A percentile compares a stretch with the other conserved stretches of the same genome.
Evolutionary conservation across 2,113 vertebrate genomes (phyloP).

Genomic region (Xiphophorus maculatus): DNA sequence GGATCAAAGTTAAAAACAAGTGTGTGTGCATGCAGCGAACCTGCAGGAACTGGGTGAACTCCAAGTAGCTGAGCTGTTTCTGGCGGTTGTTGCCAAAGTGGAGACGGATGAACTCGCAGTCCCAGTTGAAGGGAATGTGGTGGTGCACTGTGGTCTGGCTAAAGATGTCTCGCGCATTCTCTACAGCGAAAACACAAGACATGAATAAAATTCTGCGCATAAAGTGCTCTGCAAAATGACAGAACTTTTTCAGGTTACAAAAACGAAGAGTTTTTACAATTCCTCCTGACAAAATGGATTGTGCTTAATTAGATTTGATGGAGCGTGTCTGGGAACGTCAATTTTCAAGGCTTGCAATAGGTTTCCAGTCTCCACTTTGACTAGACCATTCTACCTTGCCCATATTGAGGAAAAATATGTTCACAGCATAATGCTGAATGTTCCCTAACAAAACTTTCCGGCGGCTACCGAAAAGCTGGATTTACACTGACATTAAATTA

Average conservation of each 20-base stretch:
- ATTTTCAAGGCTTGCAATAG: not conserved
- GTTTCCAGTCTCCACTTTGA: not conserved
- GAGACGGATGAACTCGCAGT: slow-evolving; percentile 95
- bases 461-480: no score
- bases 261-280: no score
- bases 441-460: no score
- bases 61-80: slow-evolving; percentile 93
- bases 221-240: not conserved
- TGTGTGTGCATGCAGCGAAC: slow-evolving; percentile 65
- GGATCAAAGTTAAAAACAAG: not conserved
- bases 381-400: not conserved
- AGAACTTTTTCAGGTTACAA: not conserved
- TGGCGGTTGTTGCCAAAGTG: slow-evolving; percentile 96
- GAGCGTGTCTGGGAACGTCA: not conserved
- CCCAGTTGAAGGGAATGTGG: slow-evolving; percentile 99
- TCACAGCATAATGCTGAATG: not conserved
- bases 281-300: not conserved
- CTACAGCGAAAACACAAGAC: slow-evolving; percentile 68
- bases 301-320: not conserved
- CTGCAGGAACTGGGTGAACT: slow-evolving; percentile 98
- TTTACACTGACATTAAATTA: no score
- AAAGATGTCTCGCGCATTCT: slow-evolving; percentile 97
- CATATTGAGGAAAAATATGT: not conserved
- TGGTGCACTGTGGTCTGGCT: slow-evolving; percentile 95
- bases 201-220: not conserved